Percentiles rank a stretch among this genome's conserved stretches.
Evolutionary conservation across 2,888 invertebrate genomes (phyloP).

Genomic region (Leptopilina myrica): DNA sequence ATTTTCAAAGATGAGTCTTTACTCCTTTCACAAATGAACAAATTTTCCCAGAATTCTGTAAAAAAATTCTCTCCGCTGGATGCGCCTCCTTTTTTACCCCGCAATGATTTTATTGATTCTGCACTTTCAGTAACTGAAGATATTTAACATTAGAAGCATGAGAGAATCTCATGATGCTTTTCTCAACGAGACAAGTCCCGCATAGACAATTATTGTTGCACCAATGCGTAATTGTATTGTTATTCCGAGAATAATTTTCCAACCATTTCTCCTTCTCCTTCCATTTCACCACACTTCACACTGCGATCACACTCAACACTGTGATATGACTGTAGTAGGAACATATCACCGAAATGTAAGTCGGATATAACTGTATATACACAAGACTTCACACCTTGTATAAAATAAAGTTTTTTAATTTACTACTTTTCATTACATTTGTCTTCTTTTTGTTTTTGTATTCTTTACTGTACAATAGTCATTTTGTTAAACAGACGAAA

Average conservation of each 20-base stretch:
- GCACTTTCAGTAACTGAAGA: not conserved
- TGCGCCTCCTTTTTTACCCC: constrained; percentile 10
- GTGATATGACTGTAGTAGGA: too few relatives aligned
- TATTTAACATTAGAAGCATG: constrained; percentile 1
- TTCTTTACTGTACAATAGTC: too few relatives aligned
- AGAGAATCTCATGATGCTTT: constrained; percentile 20
- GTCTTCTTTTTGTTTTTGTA: too few relatives aligned
- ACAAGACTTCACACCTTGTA: too few relatives aligned
- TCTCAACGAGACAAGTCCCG: constrained; percentile 10
- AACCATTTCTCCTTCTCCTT: constrained; percentile 14
- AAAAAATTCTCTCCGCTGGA: constrained; percentile 1
- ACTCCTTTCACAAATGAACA: not conserved
- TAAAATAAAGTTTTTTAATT: too few relatives aligned
- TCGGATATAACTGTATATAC: too few relatives aligned
- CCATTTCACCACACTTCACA: too few relatives aligned
- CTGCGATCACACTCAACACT: too few relatives aligned
- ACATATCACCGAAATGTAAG: too few relatives aligned
- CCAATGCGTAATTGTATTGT: constrained; percentile 18
- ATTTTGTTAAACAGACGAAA: too few relatives aligned
- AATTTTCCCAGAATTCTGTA: not conserved
- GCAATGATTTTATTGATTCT: constrained; percentile 35
- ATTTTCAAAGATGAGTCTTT: not conserved
- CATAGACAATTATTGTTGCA: constrained; percentile 17
- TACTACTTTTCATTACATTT: too few relatives aligned
- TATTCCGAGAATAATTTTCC: constrained; percentile 15